Conservation (phyloP, 1,140 invertebrate species). For the Drosophila dunni region DNA sequence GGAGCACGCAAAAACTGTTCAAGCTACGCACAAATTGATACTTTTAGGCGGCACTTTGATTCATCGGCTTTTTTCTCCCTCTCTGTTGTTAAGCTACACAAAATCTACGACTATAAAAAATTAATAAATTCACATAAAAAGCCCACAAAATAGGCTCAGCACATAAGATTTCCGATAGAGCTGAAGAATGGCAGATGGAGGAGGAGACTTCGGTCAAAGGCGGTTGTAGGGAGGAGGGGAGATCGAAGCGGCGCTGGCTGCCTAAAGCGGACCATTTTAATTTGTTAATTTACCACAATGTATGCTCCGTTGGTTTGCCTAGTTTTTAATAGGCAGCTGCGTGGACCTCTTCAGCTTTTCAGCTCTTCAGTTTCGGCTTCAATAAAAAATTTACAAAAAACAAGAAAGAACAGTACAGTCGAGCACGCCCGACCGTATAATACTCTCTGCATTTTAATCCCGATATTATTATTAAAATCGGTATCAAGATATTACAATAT, state of each 20-base stretch:
- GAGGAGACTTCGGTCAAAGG: conserved; percentile 8
- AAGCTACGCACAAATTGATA: conserved; percentile 38
- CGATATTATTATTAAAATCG: no score
- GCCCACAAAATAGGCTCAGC: conserved; percentile 58
- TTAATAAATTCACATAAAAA: conserved; percentile 76
- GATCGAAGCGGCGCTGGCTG: conserved; percentile 1
- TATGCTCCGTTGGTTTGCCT: conserved; percentile 47
- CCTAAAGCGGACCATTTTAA: conserved; percentile 56
- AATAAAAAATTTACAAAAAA: conserved; percentile 18
- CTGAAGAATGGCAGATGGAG: not conserved
- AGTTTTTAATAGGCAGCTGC: conserved; percentile 50
- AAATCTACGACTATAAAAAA: conserved; percentile 78
- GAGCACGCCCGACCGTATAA: no score
- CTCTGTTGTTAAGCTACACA: conserved; percentile 41
- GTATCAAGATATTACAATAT: no score
- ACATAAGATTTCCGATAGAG: conserved; percentile 66
- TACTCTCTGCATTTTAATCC: no score
- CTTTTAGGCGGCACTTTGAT: conserved; percentile 72
- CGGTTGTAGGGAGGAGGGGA: not conserved
- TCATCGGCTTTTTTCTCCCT: conserved; percentile 27
- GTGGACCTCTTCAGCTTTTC: conserved; percentile 5
- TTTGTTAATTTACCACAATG: conserved; percentile 79
- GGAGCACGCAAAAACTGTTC: conserved; percentile 27
- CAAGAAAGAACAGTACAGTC: no score
- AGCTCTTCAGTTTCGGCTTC: conserved; percentile 15